phyloP scores from a whole-genome alignment of 2,888 invertebrate genomes.

The Eumerus sabulonum region DNA sequence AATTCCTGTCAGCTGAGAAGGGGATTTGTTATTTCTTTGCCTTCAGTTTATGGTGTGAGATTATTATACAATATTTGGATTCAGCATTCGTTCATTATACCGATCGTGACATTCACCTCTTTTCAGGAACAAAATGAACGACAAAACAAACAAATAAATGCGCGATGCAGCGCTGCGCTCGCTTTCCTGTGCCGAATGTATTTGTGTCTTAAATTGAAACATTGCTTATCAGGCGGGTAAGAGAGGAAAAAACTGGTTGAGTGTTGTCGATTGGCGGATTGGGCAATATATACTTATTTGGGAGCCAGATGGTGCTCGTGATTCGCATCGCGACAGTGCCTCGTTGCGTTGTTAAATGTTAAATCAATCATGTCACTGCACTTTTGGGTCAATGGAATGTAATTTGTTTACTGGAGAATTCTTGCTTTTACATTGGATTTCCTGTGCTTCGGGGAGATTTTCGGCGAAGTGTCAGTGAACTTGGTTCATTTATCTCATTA shows the following conservation, averaged over 20 bases:
- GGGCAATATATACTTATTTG: too few relatives aligned
- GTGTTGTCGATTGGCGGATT: constrained; percentile 24
- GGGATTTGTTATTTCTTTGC: background rate
- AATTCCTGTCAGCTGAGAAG: constrained; percentile 17
- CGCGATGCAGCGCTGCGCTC: constrained; percentile 14
- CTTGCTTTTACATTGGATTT: constrained; percentile 32
- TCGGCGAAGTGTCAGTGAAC: constrained; percentile 42
- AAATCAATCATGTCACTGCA: constrained; percentile 67
- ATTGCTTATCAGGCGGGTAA: constrained; percentile 8
- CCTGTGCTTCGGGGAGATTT: constrained; percentile 49
- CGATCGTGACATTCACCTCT: constrained; percentile 67
- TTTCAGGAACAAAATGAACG: constrained; percentile 14
- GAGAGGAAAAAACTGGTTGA: background rate
- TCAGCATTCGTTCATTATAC: constrained; percentile 52
- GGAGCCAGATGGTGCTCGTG: constrained; percentile 9
- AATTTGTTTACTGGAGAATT: constrained; percentile 44
- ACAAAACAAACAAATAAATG: background rate
- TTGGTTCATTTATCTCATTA: constrained; percentile 1
- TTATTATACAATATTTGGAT: constrained; percentile 57
- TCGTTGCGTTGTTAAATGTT: constrained; percentile 37
- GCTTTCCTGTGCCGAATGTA: constrained; percentile 48
- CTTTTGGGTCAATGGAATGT: constrained; percentile 67
- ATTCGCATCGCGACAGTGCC: constrained; percentile 8
- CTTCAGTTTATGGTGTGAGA: background rate
- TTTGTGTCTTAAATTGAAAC: constrained; percentile 53